Base-by-base conservation (phyloP, 2,113 vertebrate genomes). In the Diadophis punctatus region DNA sequence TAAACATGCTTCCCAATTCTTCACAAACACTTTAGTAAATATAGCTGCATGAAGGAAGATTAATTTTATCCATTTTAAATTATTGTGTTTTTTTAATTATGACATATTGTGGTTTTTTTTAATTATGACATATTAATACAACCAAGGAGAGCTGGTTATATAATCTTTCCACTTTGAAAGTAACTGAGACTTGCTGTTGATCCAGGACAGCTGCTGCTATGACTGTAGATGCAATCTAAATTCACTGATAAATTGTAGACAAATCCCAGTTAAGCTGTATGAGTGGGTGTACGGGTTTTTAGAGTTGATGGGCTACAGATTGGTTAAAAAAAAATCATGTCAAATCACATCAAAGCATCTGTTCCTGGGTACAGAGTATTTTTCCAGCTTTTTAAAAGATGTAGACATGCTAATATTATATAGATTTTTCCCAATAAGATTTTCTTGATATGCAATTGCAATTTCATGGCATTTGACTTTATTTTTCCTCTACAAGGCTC, bases 181-280 rank as follows among this genome's bases (percentile, higher is more conserved):
- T 97, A 93, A 80, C 93, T 23, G 2, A 95, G 92, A 93, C 93
- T 94, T 97, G 95, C 87, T 97, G 90, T 94, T 94, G 95, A 91
- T 93, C 95, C 93, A 93, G 93, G 89, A 93, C 96, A 96, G 91
- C 96, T 97, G 95, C 96, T 95, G 89, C 94, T 95, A 10, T 0
- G 43, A 93, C 96, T 95, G 86, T 88, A 96, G 96, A 95, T 96
- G 68, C 95, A 95, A 1, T 97, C 95, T 97, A 95, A 97, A 97
- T 96, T 97, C 94, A 94, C 95, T 95, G 95, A 96, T 94, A 97
- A 97, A 97, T 97, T 98, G 95, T 94, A 94, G 94, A 94, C 94
- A 98, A 98, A 98, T 98, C 97, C 97, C 95, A 96, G 97, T 97
- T 98, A 98, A 98, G 97, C 98, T 93, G 92, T 96, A 51, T 88